Evolutionary conservation across 2,888 invertebrate species (phyloP), one percentile per base, ranked within the genome.

Genomic region (Willowsia nigromaculata): DNA sequence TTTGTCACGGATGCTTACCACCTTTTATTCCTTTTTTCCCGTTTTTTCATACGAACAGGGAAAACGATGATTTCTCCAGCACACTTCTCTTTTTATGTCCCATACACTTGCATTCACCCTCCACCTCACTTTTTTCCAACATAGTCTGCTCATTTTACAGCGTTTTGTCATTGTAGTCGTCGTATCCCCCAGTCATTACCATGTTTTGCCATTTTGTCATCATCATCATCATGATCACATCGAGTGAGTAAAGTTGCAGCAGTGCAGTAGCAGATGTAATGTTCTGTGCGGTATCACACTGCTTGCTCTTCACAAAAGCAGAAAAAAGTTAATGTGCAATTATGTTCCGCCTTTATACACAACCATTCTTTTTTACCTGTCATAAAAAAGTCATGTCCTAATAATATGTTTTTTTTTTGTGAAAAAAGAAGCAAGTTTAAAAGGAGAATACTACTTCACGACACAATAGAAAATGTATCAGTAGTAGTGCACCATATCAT

Each of bases 201-300:
- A 68, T 68, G 68, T 40, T 68, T 68, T 68, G 68, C 22, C 68
- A 68, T 68, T 68, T 68, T 68, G 33, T 62, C 33, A 65, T 33
- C 62, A 65, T 65, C 62, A n/a, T 18, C 27, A n/a, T 18, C 25
- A 1, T 25, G n/a, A n/a, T n/a, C n/a, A n/a, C n/a, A n/a, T 9
- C 62, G 15, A 0, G 33, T 33, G 33, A 59, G 25, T 18, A 7
- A 25, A 2, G 2, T 50, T n/a, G n/a, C 13, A 7, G 4, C 25
- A 13, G 9, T 5, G 33, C 15, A n/a, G 15, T 65, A 33, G 30
- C n/a, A 65, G 30, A 15, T 11, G n/a, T 33, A n/a, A 22, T 22
- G 18, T 56, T 18, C 25, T 5, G 18, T 65, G 62, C 18, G 3
- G 50, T 53, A 53, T 7, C 43, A 43, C 11, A 65, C 62, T 18